Evolutionary conservation across 2,113 vertebrate genomes (phyloP), one percentile per base, ranked within the genome.

Genomic region (Cisticola juncidis): DNA sequence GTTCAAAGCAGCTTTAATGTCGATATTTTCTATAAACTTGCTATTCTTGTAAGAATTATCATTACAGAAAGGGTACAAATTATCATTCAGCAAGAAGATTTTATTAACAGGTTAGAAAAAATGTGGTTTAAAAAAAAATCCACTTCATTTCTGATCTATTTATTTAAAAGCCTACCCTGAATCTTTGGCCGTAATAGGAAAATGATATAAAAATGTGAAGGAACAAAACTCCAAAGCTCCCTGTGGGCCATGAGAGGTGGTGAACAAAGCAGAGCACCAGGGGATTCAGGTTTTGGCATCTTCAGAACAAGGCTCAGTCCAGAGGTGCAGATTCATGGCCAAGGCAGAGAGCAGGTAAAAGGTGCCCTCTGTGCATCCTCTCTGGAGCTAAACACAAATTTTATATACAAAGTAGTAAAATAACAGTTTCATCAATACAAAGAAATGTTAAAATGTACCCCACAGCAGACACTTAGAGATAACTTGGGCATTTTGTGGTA

Each of bases 171-270:
- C 16, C 38, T 10, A 11, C 4, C 26, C 14, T 3, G 9, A 87
- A 51, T 40, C 38, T 68, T 33, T 6, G n/a, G 6, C 16, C 77
- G 0, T 26, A 69, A 47, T 9, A 66, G 57, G 87, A 87, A 94
- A 98, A 98, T 96, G 95, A 98, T 97, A 98, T 97, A 84, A 98
- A 97, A 93, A 96, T 60, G 28, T 98, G 97, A 3, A 98, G 96
- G 66, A 98, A 68, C 38, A 98, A 90, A 79, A 98, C 96, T 62
- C 97, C 98, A 70, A 98, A 96, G 91, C 97, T 98, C 74, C 97
- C 97, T 45, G 90, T 92, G 36, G 98, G 94, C 97, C 98, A 98
- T 22, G 98, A 97, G 84, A 98, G 94, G 85, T 97, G 98, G 85
- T 97, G 97, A 60, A 97, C 33, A 66, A 98, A 97, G 94, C 97